Evolutionary conservation across 2,797 vertebrate species (phyloP), one percentile per base, ranked within the genome.

Genomic region (Tragelaphus oryx): DNA sequence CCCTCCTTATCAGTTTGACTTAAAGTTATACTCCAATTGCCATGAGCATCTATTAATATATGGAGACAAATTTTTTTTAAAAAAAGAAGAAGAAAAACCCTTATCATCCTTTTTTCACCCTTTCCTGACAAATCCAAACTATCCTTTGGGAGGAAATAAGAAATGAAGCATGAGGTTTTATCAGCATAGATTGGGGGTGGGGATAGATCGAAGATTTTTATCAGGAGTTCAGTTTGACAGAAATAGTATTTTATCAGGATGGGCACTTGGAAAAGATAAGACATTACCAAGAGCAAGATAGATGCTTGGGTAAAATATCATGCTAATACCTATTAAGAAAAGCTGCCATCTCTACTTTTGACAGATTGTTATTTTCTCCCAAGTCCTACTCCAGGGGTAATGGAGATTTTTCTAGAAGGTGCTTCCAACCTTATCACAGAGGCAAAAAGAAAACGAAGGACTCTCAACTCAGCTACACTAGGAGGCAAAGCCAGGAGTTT

Each of bases 261-360:
- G 52, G 88, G 82, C 98, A 95, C 89, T 97, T 98, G 97, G 97
- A 97, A 98, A 98, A 98, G 98, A 98, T 97, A 98, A 98, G 54
- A 93, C 6, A 3, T 98, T 98, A 97, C 97, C 97, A 87, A 96
- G 97, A 98, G 96, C 97, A 96, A 96, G 85, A 98, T 87, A 74
- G 95, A 98, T 95, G 95, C 95, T 96, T 96, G 95, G 95, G 96
- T 97, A 97, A 98, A 98, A 98, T 93, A 98, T 81, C 93, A 85
- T 95, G 96, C 97, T 98, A 97, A 98, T 98, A 97, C 93, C 96
- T 97, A 97, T 97, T 97, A 98, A 91, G 95, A 85, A 97, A 98
- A 97, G 96, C 97, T 97, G 92, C 96, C 96, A 96, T 97, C 96
- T 97, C 97, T 92, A 48, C 95, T 96, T 59, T 94, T 95, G 96